Evolutionary conservation across 2,797 vertebrate species (phyloP).

Genomic region (Chelmon rostratus): DNA sequence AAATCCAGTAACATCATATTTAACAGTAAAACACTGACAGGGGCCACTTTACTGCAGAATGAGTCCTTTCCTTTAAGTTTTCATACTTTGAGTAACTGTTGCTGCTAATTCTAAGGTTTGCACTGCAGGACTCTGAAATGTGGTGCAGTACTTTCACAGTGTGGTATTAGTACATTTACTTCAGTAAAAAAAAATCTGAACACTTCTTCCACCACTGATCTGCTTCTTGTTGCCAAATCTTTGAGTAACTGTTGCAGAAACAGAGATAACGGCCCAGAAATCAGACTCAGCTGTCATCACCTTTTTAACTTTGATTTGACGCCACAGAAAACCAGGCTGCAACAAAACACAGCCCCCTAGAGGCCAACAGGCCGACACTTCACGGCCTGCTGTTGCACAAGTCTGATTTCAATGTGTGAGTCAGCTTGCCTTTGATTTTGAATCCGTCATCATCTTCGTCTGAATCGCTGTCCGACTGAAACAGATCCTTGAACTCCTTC

Average conservation of each 20-base stretch:
- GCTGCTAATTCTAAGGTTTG: neutral
- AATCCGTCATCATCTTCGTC: conserved; percentile 81
- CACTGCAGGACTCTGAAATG: neutral
- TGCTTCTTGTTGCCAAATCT: conserved; percentile 9
- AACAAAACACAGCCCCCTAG: conserved; percentile 77
- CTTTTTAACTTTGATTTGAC: conserved; percentile 41
- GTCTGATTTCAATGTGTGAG: neutral
- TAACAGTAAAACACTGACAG: neutral
- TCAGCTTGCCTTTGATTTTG: conserved; percentile 85
- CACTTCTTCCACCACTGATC: conserved; percentile 17
- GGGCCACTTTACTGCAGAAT: too few species aligned
- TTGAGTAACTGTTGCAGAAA: conserved; percentile 5
- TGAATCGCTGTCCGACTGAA: conserved; percentile 90
- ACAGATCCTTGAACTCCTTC: conserved; percentile 94
- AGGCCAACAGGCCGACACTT: conserved; percentile 54
- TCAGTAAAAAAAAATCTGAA: neutral
- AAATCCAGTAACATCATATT: neutral
- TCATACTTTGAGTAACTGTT: neutral
- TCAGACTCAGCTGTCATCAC: conserved; percentile 27
- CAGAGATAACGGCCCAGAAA: conserved; percentile 23
- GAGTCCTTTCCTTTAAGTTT: neutral
- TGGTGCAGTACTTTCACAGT: neutral
- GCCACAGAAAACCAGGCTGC: neutral
- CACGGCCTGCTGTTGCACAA: neutral
- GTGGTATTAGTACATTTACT: neutral